A percentile compares a stretch with the other conserved stretches of the same genome.
These are phyloP conservation scores for Cynopterus brachyotis DNA, from an alignment of 2,113 vertebrate genomes.

Conservation along the genomic window DNA sequence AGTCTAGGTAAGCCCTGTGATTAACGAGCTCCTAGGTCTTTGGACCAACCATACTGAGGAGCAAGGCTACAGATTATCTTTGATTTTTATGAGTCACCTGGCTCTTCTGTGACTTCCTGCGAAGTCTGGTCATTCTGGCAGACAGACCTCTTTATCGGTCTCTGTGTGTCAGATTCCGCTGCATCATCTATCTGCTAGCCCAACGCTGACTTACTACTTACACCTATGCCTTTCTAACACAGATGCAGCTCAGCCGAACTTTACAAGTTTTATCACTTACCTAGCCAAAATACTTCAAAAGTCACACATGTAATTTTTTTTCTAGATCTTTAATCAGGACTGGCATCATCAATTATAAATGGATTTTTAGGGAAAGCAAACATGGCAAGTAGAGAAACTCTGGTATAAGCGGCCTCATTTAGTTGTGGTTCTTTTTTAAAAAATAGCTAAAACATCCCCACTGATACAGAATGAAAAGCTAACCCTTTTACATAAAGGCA, in stretches of 20 bases:
- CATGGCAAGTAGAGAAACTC: not conserved
- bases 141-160: not conserved
- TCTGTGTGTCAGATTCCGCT: accelerated
- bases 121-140: not conserved
- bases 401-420: not conserved
- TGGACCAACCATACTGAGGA: not conserved
- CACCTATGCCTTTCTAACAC: not conserved
- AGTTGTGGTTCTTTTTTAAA: not conserved
- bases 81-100: not conserved
- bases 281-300: not conserved
- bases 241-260: not conserved
- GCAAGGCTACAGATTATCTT: not conserved
- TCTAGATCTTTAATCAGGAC: not conserved
- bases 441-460: not conserved
- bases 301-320: not conserved
- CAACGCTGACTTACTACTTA: not conserved
- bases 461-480: not conserved
- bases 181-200: not conserved
- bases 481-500: not conserved
- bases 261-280: not conserved
- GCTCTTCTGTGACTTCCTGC: not conserved
- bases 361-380: conserved; percentile 9
- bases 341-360: not conserved
- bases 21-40: not conserved
- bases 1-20: not conserved